These are phyloP conservation scores for Tanaodytes sp. DNA, from an alignment of 2,888 invertebrate genomes.

Conservation along the genomic window DNA sequence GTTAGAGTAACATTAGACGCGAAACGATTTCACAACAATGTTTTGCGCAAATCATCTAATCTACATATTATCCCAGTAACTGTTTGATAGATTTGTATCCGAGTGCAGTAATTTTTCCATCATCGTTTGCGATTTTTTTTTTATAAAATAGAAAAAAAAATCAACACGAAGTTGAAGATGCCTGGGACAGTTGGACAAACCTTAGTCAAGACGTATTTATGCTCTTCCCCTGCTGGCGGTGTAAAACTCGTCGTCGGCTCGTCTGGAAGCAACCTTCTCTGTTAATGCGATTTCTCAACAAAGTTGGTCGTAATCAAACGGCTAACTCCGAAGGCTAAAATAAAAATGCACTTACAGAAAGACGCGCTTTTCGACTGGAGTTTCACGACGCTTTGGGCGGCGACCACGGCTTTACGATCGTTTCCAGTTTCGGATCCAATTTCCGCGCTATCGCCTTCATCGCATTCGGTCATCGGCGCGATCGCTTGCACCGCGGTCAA, in stretches of 20 bases:
- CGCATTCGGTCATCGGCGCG: conserved; percentile 56
- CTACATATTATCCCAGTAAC: too few species aligned
- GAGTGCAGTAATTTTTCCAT: too few species aligned
- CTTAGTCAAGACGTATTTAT: conserved; percentile 67
- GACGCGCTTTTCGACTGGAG: conserved; percentile 61
- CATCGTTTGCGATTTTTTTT: too few species aligned
- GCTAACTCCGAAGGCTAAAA: neutral
- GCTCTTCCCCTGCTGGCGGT: conserved; percentile 66
- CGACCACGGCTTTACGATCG: conserved; percentile 35
- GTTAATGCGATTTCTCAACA: conserved; percentile 25
- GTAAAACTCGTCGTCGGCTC: conserved; percentile 54
- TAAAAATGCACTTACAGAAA: conserved; percentile 57
- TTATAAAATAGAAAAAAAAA: too few species aligned
- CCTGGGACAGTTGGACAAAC: conserved; percentile 50
- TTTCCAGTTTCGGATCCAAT: conserved; percentile 65
- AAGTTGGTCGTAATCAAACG: neutral
- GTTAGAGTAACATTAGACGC: too few species aligned
- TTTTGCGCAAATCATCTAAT: too few species aligned
- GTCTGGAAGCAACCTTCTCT: conserved; percentile 63
- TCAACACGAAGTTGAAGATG: too few species aligned
- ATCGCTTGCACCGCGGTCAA: conserved; percentile 53
- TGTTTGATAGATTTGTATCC: too few species aligned
- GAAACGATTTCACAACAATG: too few species aligned
- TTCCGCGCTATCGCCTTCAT: conserved; percentile 63
- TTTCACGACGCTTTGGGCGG: conserved; percentile 35